Evolutionary conservation across 2,113 vertebrate species (phyloP).

Genomic region (Montifringilla adamsi): DNA sequence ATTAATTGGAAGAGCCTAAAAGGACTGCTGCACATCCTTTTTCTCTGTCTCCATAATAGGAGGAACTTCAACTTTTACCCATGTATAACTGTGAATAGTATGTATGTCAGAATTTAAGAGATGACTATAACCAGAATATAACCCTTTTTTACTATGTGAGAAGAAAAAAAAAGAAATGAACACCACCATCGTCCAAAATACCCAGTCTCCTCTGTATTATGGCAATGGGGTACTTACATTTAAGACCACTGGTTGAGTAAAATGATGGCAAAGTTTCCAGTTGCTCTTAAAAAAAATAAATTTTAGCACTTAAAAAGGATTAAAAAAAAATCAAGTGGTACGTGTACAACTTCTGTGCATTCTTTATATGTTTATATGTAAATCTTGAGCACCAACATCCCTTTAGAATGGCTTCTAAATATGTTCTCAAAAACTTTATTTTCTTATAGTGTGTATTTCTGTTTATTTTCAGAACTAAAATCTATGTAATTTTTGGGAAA

Average conservation of each 20-base stretch:
- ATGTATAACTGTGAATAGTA: background rate
- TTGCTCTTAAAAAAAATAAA: background rate
- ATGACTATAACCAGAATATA: background rate
- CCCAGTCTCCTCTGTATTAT: background rate
- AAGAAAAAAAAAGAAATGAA: background rate
- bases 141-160: background rate
- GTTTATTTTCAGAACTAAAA: background rate
- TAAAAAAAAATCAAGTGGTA: background rate
- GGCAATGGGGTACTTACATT: background rate
- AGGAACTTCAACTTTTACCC: background rate
- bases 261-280: background rate
- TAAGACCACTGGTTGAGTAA: background rate
- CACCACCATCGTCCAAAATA: background rate
- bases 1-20: background rate
- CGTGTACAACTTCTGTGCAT: background rate
- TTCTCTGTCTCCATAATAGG: background rate
- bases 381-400: background rate
- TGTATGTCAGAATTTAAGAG: background rate
- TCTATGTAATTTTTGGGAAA: background rate
- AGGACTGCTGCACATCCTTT: background rate
- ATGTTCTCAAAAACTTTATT: background rate
- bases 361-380: background rate
- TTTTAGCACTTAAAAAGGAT: background rate
- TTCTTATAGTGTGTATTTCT: background rate
- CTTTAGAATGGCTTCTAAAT: background rate